Percentiles rank a stretch among this genome's conserved stretches.
Conservation (phyloP, 2,797 vertebrate genomes). For the Melanotaenia maccullochi region DNA sequence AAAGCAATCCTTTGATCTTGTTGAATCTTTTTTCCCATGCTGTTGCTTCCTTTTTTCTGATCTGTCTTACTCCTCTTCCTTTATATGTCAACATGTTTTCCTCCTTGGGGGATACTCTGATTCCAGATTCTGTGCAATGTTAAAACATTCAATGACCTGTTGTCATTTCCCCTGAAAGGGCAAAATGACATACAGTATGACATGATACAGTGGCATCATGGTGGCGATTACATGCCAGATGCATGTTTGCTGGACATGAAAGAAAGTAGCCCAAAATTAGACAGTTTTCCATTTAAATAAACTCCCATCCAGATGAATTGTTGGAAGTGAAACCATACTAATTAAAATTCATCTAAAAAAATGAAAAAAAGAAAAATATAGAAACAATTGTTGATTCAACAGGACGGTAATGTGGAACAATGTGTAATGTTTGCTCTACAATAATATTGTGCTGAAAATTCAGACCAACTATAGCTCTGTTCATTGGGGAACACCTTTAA, state of each 20-base stretch:
- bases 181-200: background rate
- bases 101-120: background rate
- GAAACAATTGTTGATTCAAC: too few relatives aligned
- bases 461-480: too few relatives aligned
- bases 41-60: background rate
- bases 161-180: background rate
- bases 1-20: background rate
- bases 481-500: too few relatives aligned
- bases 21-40: background rate
- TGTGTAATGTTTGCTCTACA: too few relatives aligned
- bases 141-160: background rate
- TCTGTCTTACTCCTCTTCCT: background rate
- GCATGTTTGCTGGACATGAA: background rate
- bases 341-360: too few relatives aligned
- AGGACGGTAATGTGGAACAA: too few relatives aligned
- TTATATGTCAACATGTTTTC: background rate
- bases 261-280: background rate
- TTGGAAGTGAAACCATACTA: background rate
- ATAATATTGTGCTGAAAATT: too few relatives aligned
- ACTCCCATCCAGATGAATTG: too few relatives aligned
- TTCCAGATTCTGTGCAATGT: background rate
- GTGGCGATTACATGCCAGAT: background rate
- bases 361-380: too few relatives aligned
- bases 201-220: background rate
- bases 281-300: too few relatives aligned